phyloP scores from a whole-genome alignment of 2,113 vertebrate genomes.

The Rousettus leschenaultii region DNA sequence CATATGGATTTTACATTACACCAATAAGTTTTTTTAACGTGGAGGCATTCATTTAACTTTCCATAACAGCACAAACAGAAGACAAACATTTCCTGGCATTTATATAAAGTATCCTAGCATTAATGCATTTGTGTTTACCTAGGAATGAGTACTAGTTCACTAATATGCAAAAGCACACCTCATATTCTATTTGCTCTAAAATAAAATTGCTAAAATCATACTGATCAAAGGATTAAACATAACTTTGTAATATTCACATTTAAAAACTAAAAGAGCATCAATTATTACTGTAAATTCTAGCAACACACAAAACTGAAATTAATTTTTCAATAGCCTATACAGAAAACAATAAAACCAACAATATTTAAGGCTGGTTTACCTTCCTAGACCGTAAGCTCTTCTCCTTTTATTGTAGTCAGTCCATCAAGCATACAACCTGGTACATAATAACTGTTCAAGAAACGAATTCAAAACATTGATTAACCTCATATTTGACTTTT shows the following conservation, averaged over 20 bases:
- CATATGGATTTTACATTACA: neutral
- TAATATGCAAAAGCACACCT: neutral
- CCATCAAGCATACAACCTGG: neutral
- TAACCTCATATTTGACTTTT: constrained; percentile 17
- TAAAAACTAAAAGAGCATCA: constrained; percentile 19
- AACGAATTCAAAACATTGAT: constrained; percentile 20
- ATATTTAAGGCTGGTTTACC: neutral
- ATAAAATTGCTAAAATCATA: neutral
- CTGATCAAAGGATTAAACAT: neutral
- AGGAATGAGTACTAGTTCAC: neutral
- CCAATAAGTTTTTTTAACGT: neutral
- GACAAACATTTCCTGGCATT: constrained; percentile 8
- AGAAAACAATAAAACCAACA: neutral
- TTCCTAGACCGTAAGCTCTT: neutral
- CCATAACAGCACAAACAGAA: neutral
- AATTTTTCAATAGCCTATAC: neutral
- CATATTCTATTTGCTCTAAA: neutral
- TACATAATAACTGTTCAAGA: neutral
- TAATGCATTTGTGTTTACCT: neutral
- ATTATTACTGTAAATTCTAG: neutral
- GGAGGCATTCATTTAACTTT: constrained; percentile 24
- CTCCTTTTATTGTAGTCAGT: neutral
- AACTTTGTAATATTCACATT: constrained; percentile 4
- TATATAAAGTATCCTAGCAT: neutral
- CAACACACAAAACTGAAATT: neutral